Base-by-base conservation (phyloP, 92 coral and sea anemone species). In the Epizoanthus illoricatus region DNA sequence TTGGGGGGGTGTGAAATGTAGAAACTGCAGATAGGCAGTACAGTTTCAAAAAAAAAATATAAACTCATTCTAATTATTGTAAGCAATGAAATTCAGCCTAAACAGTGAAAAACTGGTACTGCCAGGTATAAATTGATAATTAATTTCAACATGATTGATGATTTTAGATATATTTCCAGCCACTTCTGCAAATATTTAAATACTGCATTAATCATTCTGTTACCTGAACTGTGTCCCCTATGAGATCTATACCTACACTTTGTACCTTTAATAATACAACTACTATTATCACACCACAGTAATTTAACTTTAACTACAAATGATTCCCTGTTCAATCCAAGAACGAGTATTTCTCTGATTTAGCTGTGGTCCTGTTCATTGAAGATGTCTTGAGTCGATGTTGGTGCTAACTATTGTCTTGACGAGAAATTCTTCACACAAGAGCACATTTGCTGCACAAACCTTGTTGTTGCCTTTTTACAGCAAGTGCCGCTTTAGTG, bases 401-500 rank as follows among this genome's bases (percentile, higher is more conserved):
- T 67, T 36, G 7, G 43, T 13, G 47, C 45, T 3, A 67, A 11
- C 42, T 8, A n/a, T 67, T 18, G 28, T n/a, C 45, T 67, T 67
- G 47, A 39, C 7, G 40, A 33, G 9, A 65, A 78, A 52, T 45
- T 20, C 74, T 43, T 94, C 87, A 94, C 90, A 94, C 81, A 81
- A 94, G 81, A 57, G 85, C 69, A 84, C 98, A 94, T 69, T 70
- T 88, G 36, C 83, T 67, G 12, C 72, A 69, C 68, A 81, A 86
- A 2, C 39, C 60, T 45, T 39, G n/a, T 65, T 76, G 84, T 82
- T 83, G 89, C 71, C 85, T 94, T 84, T 94, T 94, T 41, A 88
- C 89, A 63, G 87, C 85, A 17, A 92, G 83, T 0, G 98, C 98
- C 8, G 97, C 97, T 67, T 90, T 85, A 19, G 98, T 92, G 28